Base-by-base conservation (phyloP, 2,888 invertebrate species). In the Oscheius myriophilus region DNA sequence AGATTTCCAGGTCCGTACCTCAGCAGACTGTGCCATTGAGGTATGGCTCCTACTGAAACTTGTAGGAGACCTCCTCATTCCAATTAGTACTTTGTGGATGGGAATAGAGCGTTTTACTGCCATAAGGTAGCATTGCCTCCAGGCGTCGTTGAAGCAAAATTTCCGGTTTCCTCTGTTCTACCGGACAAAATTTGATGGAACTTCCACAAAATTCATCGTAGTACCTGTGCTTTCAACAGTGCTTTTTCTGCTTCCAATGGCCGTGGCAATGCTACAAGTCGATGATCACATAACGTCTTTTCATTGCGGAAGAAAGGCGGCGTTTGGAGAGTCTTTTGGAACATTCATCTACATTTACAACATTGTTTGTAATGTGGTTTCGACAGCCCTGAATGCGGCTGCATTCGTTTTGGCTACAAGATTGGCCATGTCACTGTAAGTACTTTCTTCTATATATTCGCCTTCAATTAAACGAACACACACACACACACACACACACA, bases 291-390 rank as follows among this genome's bases (percentile, higher is more conserved):
- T 54, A 12, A 70, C 76, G 2, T 61, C 53, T 18, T 81, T 77
- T 61, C 73, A 77, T 61, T 81, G 81, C 69, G 81, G 81, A 39
- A 25, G 81, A 21, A 81, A 81, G 58, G 81, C 81, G 0, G 81
- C 81, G 6, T 81, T 81, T 46, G 76, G 79, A 16, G 74, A 78
- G 51, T 69, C 69, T 18, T 81, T 76, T 64, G 81, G 81, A 14
- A 70, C 76, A 3, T 79, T 76, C 64, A 79, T 81, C 25, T 81
- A 81, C 69, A 63, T 67, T 21, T 75, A 71, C 42, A 81, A 79
- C 57, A 78, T 81, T 46, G 51, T 75, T 49, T 76, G 79, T 66
- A 79, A 81, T 53, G 61, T 78, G 26, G 66, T 73, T 25, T 70
- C 75, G 23, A 76, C 76, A 25, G 49, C 64, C 7, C 71, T 81